Evolutionary conservation across 2,888 invertebrate genomes (phyloP), one percentile per base, ranked within the genome.

Genomic region (Pammene fasciana): DNA sequence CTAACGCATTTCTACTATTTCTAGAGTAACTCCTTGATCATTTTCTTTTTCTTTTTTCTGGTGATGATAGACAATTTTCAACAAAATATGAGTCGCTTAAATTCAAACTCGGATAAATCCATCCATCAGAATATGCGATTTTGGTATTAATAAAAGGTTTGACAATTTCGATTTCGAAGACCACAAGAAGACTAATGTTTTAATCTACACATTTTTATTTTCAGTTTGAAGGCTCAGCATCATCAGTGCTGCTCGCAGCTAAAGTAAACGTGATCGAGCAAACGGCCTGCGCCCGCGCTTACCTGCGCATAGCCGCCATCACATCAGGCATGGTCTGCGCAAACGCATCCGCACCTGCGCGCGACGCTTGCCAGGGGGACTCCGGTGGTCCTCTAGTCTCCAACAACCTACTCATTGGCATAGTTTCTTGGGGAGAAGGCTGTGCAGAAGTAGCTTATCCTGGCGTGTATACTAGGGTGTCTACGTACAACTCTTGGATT

Each of bases 381-480:
- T 94, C 94, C n/a, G 94, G 94, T 4, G 94, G 94, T n/a, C 94
- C 94, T 54, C 79, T 94, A 43, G 93, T 92, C n/a, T 83, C 86
- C 64, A 80, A 85, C 57, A 85, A 85, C 52, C 79, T 81, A 64
- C 81, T 94, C 54, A 80, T 94, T 59, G 94, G 94, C 50, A 86
- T 94, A 60, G 94, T 94, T 0, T 94, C 94, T 18, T 94, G 93
- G 90, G 94, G 94, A 45, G 93, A 93, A 82, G 92, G 91, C 4
- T 94, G 94, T 74, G 94, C 94, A 7, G 85, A 89, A 55, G 76
- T 80, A 1, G 72, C 78, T 52, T 94, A 93, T 73, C 94, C 94
- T 2, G 94, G 94, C 57, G 94, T 94, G 0, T 94, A 94, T 67
- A 93, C 94, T 0, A 88, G 93, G 73, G 89, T 94, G 38, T 88